phyloP scores from a whole-genome alignment of 2,797 vertebrate genomes.

The Picus viridis region DNA sequence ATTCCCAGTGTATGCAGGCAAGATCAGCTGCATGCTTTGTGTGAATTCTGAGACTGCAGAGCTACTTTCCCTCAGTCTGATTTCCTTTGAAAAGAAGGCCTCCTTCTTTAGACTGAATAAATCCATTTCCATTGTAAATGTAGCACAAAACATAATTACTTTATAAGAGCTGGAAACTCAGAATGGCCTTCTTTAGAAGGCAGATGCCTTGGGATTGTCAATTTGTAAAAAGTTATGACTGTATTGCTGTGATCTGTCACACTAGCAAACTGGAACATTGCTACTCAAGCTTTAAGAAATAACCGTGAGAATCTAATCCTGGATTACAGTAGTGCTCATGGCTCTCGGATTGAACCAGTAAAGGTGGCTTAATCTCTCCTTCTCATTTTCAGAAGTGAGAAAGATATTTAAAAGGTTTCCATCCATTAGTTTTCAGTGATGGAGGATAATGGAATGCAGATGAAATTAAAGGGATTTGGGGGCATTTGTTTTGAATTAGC shows the following conservation, averaged over 20 bases:
- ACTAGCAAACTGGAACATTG: neutral
- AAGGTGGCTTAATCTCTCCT: neutral
- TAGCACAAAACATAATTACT: conserved; percentile 11
- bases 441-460: neutral
- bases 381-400: neutral
- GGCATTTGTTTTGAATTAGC: neutral
- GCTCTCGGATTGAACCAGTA: neutral
- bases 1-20: neutral
- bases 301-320: neutral
- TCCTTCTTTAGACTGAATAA: conserved; percentile 15
- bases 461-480: neutral
- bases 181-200: neutral
- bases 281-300: neutral
- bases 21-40: conserved; percentile 55
- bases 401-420: neutral
- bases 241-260: neutral
- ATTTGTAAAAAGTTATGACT: neutral
- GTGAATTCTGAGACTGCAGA: conserved; percentile 36
- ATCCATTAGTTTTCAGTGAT: neutral
- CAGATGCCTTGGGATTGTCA: neutral
- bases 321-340: neutral
- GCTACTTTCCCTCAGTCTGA: neutral
- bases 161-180: neutral
- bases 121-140: conserved; percentile 34
- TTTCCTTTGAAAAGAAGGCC: conserved; percentile 46